A percentile compares a stretch with the other conserved stretches of the same genome.
These are phyloP conservation scores for Cactoblastis cactorum DNA, from an alignment of 2,888 invertebrate genomes.

Conservation along the genomic window DNA sequence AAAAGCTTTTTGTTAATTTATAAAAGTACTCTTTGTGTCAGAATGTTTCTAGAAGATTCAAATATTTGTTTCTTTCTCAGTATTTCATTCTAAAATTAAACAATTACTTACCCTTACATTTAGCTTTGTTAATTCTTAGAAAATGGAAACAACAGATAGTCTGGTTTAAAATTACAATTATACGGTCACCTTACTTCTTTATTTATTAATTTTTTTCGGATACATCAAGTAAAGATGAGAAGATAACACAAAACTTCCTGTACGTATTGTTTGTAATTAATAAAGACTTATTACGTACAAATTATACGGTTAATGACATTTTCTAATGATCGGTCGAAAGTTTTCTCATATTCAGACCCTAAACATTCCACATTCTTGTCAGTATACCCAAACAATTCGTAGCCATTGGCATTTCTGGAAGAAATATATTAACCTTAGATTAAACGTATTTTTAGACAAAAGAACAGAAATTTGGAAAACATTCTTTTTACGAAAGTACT, in stretches of 20 bases:
- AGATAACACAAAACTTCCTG: too few relatives aligned
- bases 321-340: background rate
- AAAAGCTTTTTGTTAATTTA: too few relatives aligned
- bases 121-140: background rate
- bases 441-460: too few relatives aligned
- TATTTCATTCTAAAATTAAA: background rate
- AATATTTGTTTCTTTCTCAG: background rate
- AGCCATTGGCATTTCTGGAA: background rate
- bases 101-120: conserved; percentile 2
- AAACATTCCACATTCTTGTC: background rate
- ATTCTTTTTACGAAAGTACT: too few relatives aligned
- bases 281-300: too few relatives aligned
- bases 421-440: background rate
- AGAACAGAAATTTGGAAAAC: too few relatives aligned
- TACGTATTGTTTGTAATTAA: too few relatives aligned
- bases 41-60: too few relatives aligned
- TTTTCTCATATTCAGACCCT: conserved; percentile 1
- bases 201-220: too few relatives aligned
- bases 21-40: too few relatives aligned
- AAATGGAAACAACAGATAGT: background rate
- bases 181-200: too few relatives aligned
- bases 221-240: too few relatives aligned
- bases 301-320: background rate
- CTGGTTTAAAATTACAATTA: background rate
- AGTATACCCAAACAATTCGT: background rate